Base-by-base conservation (phyloP, 2,888 invertebrate genomes). In the Tromatobia lineatoria region DNA sequence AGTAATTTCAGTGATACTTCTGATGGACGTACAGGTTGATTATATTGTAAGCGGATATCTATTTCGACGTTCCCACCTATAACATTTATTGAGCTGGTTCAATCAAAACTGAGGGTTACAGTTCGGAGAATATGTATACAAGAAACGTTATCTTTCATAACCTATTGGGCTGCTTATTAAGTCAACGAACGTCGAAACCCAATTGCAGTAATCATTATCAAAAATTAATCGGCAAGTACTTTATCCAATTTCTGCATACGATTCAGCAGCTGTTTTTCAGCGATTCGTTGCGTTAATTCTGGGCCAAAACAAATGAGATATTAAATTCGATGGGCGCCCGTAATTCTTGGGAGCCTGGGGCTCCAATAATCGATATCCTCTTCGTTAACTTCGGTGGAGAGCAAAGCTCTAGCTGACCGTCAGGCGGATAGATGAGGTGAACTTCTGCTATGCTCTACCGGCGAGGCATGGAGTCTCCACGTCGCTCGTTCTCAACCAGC, bases 361-460 rank as follows among this genome's bases (percentile, higher is more conserved):
- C 25, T 42, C 20, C 42, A 45, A 79, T 80, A 75, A 71, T 74
- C 67, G 70, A 79, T 64, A 23, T 38, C 50, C 61, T 74, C 45
- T 73, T 61, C 50, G 59, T 52, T 73, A 61, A 76, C 64, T 29
- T 52, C 20, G 54, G 34, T 15, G 38, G 11, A 29, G 45, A 50
- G 23, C 50, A 15, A 50, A 45, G 15, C 10, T 25, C 20, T 18
- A 42, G 52, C 23, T 45, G 3, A 77, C 29, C 73, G 42, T 69
- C 18, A n/a, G 61, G 47, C 59, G 64, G 47, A 74, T 64, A 18
- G 64, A 64, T 29, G 69, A 25, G 29, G 20, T 57, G 64, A 85
- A 80, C 82, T 83, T 86, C 29, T 69, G 70, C 59, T 71, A 81
- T 52, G 77, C 47, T 83, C 79, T 82, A 82, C 80, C 42, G 42